Conservation (phyloP, 37 sponge, comb jelly and placozoan species). For the Dysidea cf. avara region DNA sequence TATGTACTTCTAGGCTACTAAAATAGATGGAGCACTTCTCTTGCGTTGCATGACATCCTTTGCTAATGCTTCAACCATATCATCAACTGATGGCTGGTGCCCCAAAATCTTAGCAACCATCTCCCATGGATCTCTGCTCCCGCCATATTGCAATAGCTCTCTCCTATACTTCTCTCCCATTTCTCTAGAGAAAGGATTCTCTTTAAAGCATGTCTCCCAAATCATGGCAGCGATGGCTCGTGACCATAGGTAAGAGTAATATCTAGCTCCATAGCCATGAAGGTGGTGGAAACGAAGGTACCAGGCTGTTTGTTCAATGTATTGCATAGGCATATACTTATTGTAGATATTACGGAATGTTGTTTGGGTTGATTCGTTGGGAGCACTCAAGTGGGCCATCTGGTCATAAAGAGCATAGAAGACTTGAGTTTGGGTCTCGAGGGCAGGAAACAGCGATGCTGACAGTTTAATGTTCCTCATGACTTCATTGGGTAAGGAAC, state of each 20-base stretch:
- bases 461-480: slow-evolving; percentile 13
- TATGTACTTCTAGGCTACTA: too few relatives aligned
- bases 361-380: slow-evolving; percentile 2
- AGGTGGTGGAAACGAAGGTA: slow-evolving; percentile 84
- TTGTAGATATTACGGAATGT: slow-evolving; percentile 36
- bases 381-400: slow-evolving; percentile 47
- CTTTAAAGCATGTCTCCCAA: slow-evolving; percentile 72
- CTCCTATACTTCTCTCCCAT: slow-evolving; percentile 53
- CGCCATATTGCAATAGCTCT: slow-evolving; percentile 71
- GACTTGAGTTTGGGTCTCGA: slow-evolving; percentile 65
- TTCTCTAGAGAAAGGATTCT: slow-evolving; percentile 72
- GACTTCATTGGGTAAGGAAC: slow-evolving; percentile 13
- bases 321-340: slow-evolving; percentile 32
- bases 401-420: slow-evolving; percentile 73
- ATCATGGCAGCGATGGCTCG: slow-evolving; percentile 82
- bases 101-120: slow-evolving; percentile 70
- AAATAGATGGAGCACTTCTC: neutral
- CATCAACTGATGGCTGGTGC: slow-evolving; percentile 57
- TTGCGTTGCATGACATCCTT: slow-evolving; percentile 8
- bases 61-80: slow-evolving; percentile 59
- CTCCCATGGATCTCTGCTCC: slow-evolving; percentile 42
- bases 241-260: slow-evolving; percentile 94
- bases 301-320: slow-evolving; percentile 47
- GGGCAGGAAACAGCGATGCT: slow-evolving; percentile 49
- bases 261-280: slow-evolving; percentile 77